Percentiles rank a stretch among this genome's conserved stretches.
Conservation (phyloP, 2,797 vertebrate species). For the Amblyraja radiata region DNA sequence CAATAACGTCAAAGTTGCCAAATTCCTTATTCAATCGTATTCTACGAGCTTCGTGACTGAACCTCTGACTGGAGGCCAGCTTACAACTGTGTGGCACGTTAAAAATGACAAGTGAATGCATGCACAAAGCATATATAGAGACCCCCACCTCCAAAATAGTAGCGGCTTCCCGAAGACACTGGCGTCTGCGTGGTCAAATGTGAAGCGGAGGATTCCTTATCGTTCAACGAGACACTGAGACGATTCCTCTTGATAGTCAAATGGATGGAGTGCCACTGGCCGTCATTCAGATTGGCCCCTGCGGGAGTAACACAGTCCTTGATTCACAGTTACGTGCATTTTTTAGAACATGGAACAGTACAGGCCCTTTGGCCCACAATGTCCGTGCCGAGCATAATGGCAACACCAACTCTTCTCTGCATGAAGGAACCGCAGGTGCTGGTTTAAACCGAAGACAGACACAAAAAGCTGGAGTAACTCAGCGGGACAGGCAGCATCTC, state of each 20-base stretch:
- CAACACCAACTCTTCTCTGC: too few relatives aligned
- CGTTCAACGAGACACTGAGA: background rate
- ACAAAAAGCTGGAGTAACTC: too few relatives aligned
- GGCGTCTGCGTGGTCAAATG: background rate
- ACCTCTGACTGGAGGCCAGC: too few relatives aligned
- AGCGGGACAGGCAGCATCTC: too few relatives aligned
- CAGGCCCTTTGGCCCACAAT: too few relatives aligned
- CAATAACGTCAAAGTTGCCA: background rate
- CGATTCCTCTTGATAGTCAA: background rate
- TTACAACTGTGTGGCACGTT: too few relatives aligned
- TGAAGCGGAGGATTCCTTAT: background rate
- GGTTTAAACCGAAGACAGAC: too few relatives aligned
- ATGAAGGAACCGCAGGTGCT: too few relatives aligned
- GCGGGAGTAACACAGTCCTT: too few relatives aligned
- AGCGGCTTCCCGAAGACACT: background rate
- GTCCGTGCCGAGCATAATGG: too few relatives aligned
- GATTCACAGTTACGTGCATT: background rate
- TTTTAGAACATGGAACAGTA: too few relatives aligned
- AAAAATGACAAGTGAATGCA: too few relatives aligned
- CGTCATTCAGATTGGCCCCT: background rate
- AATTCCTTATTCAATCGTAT: background rate
- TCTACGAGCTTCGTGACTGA: background rate
- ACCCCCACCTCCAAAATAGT: slow-evolving; percentile 24
- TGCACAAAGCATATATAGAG: background rate
- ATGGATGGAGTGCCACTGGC: slow-evolving; percentile 8